Conservation (phyloP, 2,113 vertebrate species). For the Crotophaga sulcirostris region DNA sequence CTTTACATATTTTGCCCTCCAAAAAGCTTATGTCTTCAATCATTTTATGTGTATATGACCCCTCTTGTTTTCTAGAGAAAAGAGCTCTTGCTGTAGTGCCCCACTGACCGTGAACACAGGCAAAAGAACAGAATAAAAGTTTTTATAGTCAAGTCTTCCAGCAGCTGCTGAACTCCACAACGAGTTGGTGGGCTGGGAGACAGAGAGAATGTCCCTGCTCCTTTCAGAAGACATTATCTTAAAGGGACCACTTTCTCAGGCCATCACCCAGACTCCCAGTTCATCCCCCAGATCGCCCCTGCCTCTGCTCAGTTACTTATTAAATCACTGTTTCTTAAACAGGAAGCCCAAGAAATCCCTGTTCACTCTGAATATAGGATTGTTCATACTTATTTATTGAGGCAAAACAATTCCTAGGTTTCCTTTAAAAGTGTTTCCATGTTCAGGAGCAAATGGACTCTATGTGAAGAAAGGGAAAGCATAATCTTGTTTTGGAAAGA, state of each 20-base stretch:
- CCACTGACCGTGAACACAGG: not conserved
- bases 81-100: not conserved
- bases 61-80: not conserved
- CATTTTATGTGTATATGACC: not conserved
- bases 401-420: constrained; percentile 65
- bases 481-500: not conserved
- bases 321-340: not conserved
- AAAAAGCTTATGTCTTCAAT: not conserved
- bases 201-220: not conserved
- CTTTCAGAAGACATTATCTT: not conserved
- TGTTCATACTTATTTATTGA: constrained; percentile 44
- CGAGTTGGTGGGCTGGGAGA: not conserved
- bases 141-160: not conserved
- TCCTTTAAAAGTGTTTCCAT: constrained; percentile 62
- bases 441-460: constrained; percentile 52
- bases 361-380: not conserved
- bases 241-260: not conserved
- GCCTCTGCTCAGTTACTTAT: not conserved
- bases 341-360: not conserved
- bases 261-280: not conserved
- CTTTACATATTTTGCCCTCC: not conserved
- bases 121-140: not conserved
- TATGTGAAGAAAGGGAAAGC: not conserved
- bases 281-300: not conserved
- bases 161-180: not conserved